phyloP scores from a whole-genome alignment of 2,113 vertebrate genomes.

The Amphiprion percula region DNA sequence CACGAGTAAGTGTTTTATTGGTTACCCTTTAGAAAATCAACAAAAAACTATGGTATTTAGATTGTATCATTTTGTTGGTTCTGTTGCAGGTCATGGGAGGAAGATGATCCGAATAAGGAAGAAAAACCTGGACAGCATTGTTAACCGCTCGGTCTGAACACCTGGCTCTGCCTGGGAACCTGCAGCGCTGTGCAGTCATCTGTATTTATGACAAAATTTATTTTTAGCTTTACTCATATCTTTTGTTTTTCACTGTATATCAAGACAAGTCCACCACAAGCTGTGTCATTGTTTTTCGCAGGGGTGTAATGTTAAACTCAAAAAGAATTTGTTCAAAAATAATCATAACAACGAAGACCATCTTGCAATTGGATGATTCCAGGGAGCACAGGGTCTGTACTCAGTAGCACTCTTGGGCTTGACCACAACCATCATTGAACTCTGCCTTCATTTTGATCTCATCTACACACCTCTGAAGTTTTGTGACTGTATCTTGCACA shows the following conservation, averaged over 20 bases:
- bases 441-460: too few species aligned
- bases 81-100: slow-evolving; percentile 48
- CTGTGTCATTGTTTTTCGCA: background rate
- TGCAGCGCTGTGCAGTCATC: background rate
- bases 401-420: too few species aligned
- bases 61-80: background rate
- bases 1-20: background rate
- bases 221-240: slow-evolving; percentile 12
- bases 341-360: too few species aligned
- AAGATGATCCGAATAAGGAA: slow-evolving; percentile 77
- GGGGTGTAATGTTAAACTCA: too few species aligned
- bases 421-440: too few species aligned
- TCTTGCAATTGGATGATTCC: too few species aligned
- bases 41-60: too few species aligned
- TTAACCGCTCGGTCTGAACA: slow-evolving; percentile 46
- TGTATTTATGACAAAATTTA: slow-evolving; percentile 65
- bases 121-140: slow-evolving; percentile 70
- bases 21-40: background rate
- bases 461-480: too few species aligned
- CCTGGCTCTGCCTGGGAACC: background rate
- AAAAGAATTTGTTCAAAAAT: too few species aligned
- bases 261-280: background rate
- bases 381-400: too few species aligned
- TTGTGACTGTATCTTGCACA: too few species aligned
- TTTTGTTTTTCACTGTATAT: background rate